Evolutionary conservation across 64 coral and sea anemone genomes (phyloP).

Genomic region (Porites australiensis): DNA sequence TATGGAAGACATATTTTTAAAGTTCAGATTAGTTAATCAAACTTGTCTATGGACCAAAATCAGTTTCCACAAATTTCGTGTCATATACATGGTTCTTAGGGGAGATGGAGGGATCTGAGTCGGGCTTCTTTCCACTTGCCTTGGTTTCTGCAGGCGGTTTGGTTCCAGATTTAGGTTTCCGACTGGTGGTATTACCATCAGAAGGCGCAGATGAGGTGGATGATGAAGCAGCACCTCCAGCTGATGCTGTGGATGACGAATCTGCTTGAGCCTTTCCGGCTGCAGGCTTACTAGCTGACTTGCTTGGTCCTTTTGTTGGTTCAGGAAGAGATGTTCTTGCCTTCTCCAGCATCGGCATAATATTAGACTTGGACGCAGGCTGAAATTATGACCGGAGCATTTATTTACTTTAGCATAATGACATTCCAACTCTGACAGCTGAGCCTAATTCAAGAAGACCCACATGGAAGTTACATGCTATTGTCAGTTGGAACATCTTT

Average conservation of each 20-base stretch:
- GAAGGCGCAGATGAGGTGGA: background rate
- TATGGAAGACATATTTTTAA: too few relatives aligned
- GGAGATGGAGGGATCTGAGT: background rate
- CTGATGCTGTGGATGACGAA: constrained; percentile 16
- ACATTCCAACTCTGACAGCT: too few relatives aligned
- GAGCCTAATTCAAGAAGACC: too few relatives aligned
- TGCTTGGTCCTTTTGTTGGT: constrained; percentile 44
- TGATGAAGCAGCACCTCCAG: background rate
- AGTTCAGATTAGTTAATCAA: too few relatives aligned
- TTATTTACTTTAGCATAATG: background rate
- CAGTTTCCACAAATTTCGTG: too few relatives aligned
- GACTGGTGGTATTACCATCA: constrained; percentile 32
- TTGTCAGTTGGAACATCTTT: too few relatives aligned
- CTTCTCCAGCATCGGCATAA: constrained; percentile 83
- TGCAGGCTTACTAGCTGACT: constrained; percentile 31
- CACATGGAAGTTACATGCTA: too few relatives aligned
- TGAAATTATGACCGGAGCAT: constrained; percentile 10
- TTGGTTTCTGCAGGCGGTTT: constrained; percentile 46
- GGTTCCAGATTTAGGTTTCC: constrained; percentile 17
- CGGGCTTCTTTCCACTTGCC: background rate
- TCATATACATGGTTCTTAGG: too few relatives aligned
- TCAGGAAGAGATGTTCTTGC: constrained; percentile 76
- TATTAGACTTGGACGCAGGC: constrained; percentile 86
- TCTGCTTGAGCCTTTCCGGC: constrained; percentile 13
- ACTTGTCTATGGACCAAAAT: too few relatives aligned